Conservation (phyloP, 2,113 vertebrate species). For the Lagopus muta region DNA sequence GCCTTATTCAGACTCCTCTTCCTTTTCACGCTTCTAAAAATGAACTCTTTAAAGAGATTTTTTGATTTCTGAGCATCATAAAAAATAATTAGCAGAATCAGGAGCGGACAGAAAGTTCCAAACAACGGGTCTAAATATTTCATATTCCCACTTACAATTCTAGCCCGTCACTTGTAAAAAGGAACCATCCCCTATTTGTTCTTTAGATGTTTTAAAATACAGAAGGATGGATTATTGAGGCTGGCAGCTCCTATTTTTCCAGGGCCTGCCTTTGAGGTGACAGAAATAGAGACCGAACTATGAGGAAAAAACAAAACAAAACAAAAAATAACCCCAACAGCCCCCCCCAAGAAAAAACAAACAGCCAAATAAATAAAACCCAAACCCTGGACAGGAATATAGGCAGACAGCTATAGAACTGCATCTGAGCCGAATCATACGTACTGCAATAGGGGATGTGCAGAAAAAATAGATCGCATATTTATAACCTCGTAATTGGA, state of each 20-base stretch:
- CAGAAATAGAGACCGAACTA: conserved; percentile 27
- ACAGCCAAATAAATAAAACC: neutral
- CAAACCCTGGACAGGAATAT: neutral
- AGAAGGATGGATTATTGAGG: conserved; percentile 16
- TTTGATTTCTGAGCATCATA: conserved; percentile 52
- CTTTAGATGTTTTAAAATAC: conserved; percentile 29
- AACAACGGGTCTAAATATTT: conserved; percentile 58
- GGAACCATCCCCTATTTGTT: conserved; percentile 40
- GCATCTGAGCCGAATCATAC: neutral
- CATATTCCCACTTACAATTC: conserved; percentile 35
- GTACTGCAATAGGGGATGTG: neutral
- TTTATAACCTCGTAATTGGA: conserved; percentile 60
- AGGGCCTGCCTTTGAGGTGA: conserved; percentile 18
- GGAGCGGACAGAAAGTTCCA: conserved; percentile 50
- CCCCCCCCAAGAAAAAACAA: neutral
- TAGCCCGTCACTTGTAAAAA: conserved; percentile 40
- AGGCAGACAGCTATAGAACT: neutral
- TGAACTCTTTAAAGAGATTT: conserved; percentile 54
- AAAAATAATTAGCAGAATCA: conserved; percentile 68
- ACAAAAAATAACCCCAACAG: too few relatives aligned
- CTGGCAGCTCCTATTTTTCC: conserved; percentile 13
- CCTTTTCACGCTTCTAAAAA: conserved; percentile 19
- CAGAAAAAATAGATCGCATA: conserved; percentile 32
- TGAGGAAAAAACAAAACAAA: neutral
- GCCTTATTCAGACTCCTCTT: conserved; percentile 40